Evolutionary conservation across 37 sponge, comb jelly and placozoan species (phyloP), one percentile per base, ranked within the genome.

Genomic region (Dysidea cf. avara): DNA sequence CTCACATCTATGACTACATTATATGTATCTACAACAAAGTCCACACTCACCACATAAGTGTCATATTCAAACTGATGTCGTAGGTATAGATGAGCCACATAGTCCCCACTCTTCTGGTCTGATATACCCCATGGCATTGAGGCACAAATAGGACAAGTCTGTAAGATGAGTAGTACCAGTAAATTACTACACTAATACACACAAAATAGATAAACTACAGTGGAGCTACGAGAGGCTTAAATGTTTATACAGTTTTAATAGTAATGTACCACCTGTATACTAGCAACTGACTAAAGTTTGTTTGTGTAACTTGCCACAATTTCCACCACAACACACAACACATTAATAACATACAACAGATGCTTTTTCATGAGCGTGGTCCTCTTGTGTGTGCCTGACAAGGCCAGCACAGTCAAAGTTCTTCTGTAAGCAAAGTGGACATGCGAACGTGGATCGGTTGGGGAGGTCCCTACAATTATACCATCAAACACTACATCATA

Each of bases 21-120:
- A 54, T 57, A 53, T 11, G 7, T 49, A 35, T 13, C 28, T n/a
- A n/a, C n/a, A n/a, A n/a, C n/a, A n/a, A n/a, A n/a, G n/a, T n/a
- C n/a, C n/a, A n/a, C n/a, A 68, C 86, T 63, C 34, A 92, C 93
- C 81, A 92, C 89, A 72, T 63, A 92, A 0, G 80, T 78, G 31
- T 87, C 75, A 43, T 92, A 92, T 48, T 92, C 93, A 83, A 92
- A 92, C 46, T 75, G 39, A 53, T 92, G 93, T 49, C 93, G 73
- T 25, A 76, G 61, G 50, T 72, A 80, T 9, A 92, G 17, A 57
- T 92, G 93, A 0, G 25, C 24, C 2, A 87, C 56, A 57, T 87
- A 84, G 53, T 92, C 66, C 2, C 61, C 57, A 50, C 93, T 87
- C 32, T 33, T 48, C 64, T 87, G 89, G 53, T 64, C 22, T 6